Evolutionary conservation across 2,113 vertebrate genomes (phyloP), one percentile per base, ranked within the genome.

Genomic region (Aptenodytes forsteri): DNA sequence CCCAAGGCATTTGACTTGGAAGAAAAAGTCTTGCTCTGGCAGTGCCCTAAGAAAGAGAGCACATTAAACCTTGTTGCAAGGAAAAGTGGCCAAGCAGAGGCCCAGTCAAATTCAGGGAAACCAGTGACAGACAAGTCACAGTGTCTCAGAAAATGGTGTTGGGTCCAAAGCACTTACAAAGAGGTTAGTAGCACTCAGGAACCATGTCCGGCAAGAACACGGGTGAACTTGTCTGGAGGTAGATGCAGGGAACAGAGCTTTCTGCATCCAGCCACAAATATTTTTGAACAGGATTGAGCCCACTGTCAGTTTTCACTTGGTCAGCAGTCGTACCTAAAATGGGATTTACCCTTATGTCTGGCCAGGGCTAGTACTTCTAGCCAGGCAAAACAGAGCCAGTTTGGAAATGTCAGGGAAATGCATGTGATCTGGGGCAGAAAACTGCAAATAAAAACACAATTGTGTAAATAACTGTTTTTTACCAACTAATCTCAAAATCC

Each of bases 151-250:
- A 89, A 93, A 81, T 29, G 19, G 11, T 58, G 18, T 46, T 62
- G 29, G 25, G 13, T 8, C 47, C 52, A 44, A 76, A 67, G 47
- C 27, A 50, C 55, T 84, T 70, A 19, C 12, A 34, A 15, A 78
- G 47, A 65, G 34, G 15, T 77, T 64, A 40, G 54, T 15, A 91
- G 76, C 20, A 58, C 50, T 73, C 62, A 44, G 30, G 34, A 16
- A 56, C 23, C 49, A 36, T 0, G 0, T 49, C 23, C 77, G 71
- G 59, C 9, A 3, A 54, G 50, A 84, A 58, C 10, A 54, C 26
- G 19, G 13, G 19, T 58, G 42, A 75, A n/a, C 29, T 55, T 15
- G 44, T 6, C 25, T 78, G 19, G 36, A 82, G 40, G 15, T 0
- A 76, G 52, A 22, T n/a, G 22, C 17, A 87, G 61, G 7, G 15